phyloP scores from a whole-genome alignment of 2,113 vertebrate genomes.

The Lycaon pictus region DNA sequence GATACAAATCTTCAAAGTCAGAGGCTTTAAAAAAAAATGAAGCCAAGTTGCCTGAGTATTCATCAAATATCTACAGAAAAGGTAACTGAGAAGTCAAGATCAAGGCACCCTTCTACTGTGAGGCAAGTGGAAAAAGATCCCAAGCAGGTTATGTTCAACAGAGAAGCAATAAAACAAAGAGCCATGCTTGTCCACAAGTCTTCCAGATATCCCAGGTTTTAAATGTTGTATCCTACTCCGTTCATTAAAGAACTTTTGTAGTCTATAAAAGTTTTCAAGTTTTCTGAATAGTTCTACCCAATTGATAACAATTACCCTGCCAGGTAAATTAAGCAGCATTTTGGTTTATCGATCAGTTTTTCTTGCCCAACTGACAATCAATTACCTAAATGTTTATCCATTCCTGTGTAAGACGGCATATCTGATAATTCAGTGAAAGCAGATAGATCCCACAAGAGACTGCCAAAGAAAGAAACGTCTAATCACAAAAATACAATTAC shows the following conservation, averaged over 20 bases:
- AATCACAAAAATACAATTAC: not conserved
- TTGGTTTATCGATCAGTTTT: not conserved
- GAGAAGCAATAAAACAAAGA: not conserved
- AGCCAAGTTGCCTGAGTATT: not conserved
- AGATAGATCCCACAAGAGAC: not conserved
- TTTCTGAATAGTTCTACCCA: conserved; percentile 20
- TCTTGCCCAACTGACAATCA: not conserved
- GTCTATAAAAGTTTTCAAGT: not conserved
- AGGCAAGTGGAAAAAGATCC: conserved; percentile 1
- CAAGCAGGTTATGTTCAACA: not conserved
- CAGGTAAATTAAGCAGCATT: conserved; percentile 26
- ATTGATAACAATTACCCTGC: not conserved
- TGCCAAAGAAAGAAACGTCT: conserved; percentile 20
- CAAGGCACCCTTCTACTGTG: not conserved
- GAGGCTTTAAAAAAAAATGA: conserved; percentile 24
- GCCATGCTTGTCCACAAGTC: not conserved
- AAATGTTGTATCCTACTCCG: not conserved
- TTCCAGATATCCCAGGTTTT: not conserved
- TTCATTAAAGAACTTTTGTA: not conserved
- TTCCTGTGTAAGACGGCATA: not conserved
- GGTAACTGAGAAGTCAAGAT: not conserved
- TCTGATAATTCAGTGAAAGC: conserved; percentile 46
- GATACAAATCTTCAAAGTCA: conserved; percentile 45
- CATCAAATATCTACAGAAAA: not conserved
- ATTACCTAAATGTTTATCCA: not conserved